A percentile compares a stretch with the other conserved stretches of the same genome.
phyloP scores from a whole-genome alignment of 2,113 vertebrate species.

The Camarhynchus parvulus region DNA sequence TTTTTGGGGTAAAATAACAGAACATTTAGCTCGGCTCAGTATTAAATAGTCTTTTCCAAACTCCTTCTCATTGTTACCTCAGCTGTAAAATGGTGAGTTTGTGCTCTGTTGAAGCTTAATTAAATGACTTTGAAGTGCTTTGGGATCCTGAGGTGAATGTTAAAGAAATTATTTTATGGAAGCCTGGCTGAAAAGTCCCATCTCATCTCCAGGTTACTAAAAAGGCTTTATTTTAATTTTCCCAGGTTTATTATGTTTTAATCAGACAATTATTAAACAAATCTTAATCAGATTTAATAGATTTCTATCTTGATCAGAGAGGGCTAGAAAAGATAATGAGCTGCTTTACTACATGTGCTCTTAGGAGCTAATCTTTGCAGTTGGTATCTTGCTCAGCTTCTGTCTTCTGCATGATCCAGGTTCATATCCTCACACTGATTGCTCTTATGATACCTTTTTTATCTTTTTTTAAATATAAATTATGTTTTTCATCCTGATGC shows the following conservation, averaged over 20 bases:
- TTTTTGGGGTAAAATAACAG: background rate
- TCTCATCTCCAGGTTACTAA: slow-evolving; percentile 13
- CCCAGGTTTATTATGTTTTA: slow-evolving; percentile 52
- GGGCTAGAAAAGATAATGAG: background rate
- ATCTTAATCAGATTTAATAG: slow-evolving; percentile 37
- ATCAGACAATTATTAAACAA: slow-evolving; percentile 52
- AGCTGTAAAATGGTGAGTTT: slow-evolving; percentile 41
- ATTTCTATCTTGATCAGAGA: background rate
- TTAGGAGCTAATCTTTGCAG: slow-evolving; percentile 16
- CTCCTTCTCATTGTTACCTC: slow-evolving; percentile 21
- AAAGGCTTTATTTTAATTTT: slow-evolving; percentile 36
- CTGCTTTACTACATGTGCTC: slow-evolving; percentile 19
- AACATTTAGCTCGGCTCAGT: background rate
- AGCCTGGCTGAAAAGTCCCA: slow-evolving; percentile 10
- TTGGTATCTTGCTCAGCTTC: background rate
- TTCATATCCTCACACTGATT: background rate
- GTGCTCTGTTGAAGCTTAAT: slow-evolving; percentile 52
- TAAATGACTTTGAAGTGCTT: slow-evolving; percentile 45
- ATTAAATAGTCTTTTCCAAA: background rate
- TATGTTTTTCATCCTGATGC: background rate
- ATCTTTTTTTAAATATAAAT: background rate
- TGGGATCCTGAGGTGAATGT: slow-evolving; percentile 44
- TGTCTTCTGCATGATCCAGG: background rate
- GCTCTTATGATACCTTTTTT: background rate
- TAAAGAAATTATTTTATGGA: slow-evolving; percentile 32